Evolutionary conservation across 2,113 vertebrate species (phyloP), one percentile per base, ranked within the genome.

Genomic region (Sula dactylatra): DNA sequence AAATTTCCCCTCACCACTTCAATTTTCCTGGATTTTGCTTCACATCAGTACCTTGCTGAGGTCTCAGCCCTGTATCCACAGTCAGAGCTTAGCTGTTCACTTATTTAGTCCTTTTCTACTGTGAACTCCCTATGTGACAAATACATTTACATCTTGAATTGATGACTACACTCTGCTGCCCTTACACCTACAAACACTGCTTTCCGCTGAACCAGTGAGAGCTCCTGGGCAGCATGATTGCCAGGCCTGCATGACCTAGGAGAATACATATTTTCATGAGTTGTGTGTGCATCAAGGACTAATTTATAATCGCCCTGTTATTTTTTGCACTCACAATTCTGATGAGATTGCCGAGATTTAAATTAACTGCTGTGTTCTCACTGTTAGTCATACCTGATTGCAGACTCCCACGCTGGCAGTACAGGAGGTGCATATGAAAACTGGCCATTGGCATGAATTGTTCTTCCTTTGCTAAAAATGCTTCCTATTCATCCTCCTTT

Each of bases 341-440:
- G 4, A 54, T 69, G 47, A 93, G 49, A 86, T 64, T 2, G 13
- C 45, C 40, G 45, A 82, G 50, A 94, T 5, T 73, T 56, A 91
- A 93, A 82, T 74, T 62, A 92, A 83, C 49, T 72, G 25, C 55
- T 76, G 34, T 82, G 16, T 89, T 96, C 73, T 90, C 77, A 84
- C 16, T 78, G 34, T 56, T 52, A 82, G 40, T 74, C 65, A 55
- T 19, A 78, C 25, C 52, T 52, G 44, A 77, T 13, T 65, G 38
- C 5, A 6, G 55, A 36, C 44, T 73, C 40, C 72, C 55, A 85
- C 1, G 4, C 9, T 24, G 38, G 77, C 67, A 94, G 58, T 62
- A 84, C 27, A 66, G 66, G 26, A 61, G 40, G 21, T 62, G 8
- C 42, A 25, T 11, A 44, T 9, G 9, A 74, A 90, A 88, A 78